Evolutionary conservation across 2,888 invertebrate genomes (phyloP).

Genomic region (Hydrotaea cyrtoneurina): DNA sequence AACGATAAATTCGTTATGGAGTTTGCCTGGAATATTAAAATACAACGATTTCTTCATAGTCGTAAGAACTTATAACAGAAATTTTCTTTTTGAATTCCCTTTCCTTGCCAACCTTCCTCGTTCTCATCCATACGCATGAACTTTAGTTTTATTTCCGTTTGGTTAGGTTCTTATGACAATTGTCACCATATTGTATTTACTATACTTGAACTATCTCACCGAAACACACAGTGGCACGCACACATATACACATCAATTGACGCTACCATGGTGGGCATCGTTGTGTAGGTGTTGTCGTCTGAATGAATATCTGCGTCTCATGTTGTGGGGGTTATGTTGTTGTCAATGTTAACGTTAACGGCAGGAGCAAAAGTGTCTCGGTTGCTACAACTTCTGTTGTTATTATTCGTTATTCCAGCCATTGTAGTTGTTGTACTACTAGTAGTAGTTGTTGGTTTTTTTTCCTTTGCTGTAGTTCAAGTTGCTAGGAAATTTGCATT

Average conservation of each 20-base stretch:
- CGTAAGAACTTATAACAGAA: no score
- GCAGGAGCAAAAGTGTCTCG: constrained; percentile 44
- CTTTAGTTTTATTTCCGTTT: constrained; percentile 64
- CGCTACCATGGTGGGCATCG: background rate
- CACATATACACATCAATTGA: background rate
- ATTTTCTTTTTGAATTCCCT: no score
- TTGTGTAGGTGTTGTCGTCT: background rate
- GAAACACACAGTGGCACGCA: constrained; percentile 19
- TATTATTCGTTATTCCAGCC: constrained; percentile 3
- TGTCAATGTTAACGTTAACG: constrained; percentile 58
- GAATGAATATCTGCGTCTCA: background rate
- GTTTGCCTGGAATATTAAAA: no score
- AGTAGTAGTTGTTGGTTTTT: constrained; percentile 9
- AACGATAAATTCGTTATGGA: no score
- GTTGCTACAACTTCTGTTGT: constrained; percentile 22
- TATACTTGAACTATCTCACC: constrained; percentile 41
- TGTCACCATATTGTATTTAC: constrained; percentile 55
- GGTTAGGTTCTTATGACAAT: constrained; percentile 64
- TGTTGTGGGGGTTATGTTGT: constrained; percentile 16
- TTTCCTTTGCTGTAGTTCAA: constrained; percentile 53
- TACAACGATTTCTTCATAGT: no score
- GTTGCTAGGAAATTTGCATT: constrained; percentile 76
- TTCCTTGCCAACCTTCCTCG: constrained; percentile 22
- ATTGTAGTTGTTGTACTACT: constrained; percentile 38
- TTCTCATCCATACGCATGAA: constrained; percentile 62